Conservation (phyloP, 2,888 invertebrate species). For the Pandemis corylana region DNA sequence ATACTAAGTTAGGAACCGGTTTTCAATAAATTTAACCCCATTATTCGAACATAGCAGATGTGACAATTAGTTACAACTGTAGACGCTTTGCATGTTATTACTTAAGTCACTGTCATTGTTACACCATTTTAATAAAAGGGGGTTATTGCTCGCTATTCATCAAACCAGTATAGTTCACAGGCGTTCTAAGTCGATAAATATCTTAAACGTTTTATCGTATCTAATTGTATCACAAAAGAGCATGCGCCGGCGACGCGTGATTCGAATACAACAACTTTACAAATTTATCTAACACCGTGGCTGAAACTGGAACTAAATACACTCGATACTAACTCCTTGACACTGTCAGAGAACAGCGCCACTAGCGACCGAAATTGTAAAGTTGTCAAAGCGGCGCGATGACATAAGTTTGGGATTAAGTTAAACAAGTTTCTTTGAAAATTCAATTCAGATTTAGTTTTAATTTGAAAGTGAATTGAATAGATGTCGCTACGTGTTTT, state of each 20-base stretch:
- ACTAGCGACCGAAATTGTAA: constrained; percentile 5
- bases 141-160: neutral
- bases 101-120: neutral
- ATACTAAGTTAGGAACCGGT: neutral
- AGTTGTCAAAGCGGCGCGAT: constrained; percentile 15
- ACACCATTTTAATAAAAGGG: neutral
- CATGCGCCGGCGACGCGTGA: constrained; percentile 20
- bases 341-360: neutral
- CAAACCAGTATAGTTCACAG: neutral
- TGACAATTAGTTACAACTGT: neutral
- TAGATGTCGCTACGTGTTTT: constrained; percentile 10
- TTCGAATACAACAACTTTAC: constrained; percentile 13
- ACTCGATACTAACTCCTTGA: neutral
- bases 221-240: constrained; percentile 41
- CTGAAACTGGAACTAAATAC: neutral
- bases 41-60: too few species aligned
- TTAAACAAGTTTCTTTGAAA: constrained; percentile 25
- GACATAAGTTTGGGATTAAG: constrained; percentile 30
- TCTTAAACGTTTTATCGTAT: constrained; percentile 39
- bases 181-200: constrained; percentile 12
- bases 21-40: neutral
- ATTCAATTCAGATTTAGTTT: constrained; percentile 5
- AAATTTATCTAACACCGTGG: constrained; percentile 7
- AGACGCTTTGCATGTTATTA: neutral
- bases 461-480: constrained; percentile 3